phyloP scores from a whole-genome alignment of 1,140 invertebrate species.

The Schlechtendalia chinensis region DNA sequence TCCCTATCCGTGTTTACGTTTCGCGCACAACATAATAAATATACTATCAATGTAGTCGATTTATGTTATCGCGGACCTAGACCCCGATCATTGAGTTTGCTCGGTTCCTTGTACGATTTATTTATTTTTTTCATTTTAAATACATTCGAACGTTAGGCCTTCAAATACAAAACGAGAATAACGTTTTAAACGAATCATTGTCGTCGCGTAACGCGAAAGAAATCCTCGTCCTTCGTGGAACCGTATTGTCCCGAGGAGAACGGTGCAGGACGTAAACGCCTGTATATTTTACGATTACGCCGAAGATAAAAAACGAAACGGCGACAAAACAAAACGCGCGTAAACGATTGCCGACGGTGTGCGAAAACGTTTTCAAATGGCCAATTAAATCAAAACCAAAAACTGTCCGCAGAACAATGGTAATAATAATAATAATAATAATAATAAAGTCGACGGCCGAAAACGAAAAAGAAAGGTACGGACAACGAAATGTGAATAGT shows the following conservation, averaged over 20 bases:
- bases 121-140: conserved; percentile 1
- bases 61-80: not conserved
- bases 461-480: no score
- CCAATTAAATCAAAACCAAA: no score
- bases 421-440: no score
- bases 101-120: not conserved
- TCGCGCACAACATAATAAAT: not conserved
- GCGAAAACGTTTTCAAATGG: no score
- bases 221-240: not conserved
- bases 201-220: not conserved
- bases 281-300: no score
- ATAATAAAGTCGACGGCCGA: no score
- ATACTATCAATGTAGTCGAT: not conserved
- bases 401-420: no score
- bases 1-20: not conserved
- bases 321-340: not conserved
- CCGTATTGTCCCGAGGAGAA: not conserved
- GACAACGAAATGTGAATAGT: not conserved
- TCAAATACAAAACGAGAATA: conserved; percentile 14
- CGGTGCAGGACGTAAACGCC: not conserved
- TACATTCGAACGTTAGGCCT: not conserved
- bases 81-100: not conserved
- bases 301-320: not conserved
- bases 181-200: conserved; percentile 17
- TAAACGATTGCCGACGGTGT: no score